Evolutionary conservation across 2,797 vertebrate species (phyloP).

Genomic region (Sparidentex hasta): DNA sequence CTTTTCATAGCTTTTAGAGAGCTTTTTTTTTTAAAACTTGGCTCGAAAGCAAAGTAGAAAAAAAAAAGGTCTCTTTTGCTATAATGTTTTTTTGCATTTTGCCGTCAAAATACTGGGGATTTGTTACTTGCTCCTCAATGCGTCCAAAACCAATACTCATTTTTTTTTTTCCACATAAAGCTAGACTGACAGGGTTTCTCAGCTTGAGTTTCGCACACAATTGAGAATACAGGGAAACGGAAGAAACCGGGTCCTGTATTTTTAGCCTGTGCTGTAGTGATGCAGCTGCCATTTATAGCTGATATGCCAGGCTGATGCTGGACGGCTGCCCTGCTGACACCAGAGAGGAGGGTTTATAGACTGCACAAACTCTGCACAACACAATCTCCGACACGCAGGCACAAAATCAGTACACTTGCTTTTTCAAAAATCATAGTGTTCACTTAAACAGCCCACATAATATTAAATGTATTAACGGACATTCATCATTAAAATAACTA

Average conservation of each 20-base stretch:
- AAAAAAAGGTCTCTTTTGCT: constrained; percentile 49
- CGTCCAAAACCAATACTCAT: constrained; percentile 47
- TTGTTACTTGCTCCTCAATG: constrained; percentile 38
- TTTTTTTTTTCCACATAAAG: constrained; percentile 40
- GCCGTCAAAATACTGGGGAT: constrained; percentile 49
- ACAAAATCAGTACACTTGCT: neutral
- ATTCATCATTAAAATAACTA: constrained; percentile 8
- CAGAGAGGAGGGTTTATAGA: constrained; percentile 51
- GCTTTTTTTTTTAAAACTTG: constrained; percentile 52
- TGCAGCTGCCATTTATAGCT: constrained; percentile 78
- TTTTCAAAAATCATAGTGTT: neutral
- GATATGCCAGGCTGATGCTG: constrained; percentile 60
- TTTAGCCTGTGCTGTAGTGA: constrained; percentile 71
- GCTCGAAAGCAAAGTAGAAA: constrained; percentile 32
- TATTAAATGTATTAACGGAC: neutral
- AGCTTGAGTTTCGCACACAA: constrained; percentile 58
- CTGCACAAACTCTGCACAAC: constrained; percentile 40
- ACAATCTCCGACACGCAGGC: constrained; percentile 7
- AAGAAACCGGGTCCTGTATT: constrained; percentile 67
- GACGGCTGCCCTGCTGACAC: constrained; percentile 63
- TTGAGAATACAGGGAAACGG: constrained; percentile 73
- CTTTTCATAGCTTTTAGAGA: constrained; percentile 78
- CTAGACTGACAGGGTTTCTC: constrained; percentile 21
- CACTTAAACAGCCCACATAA: neutral
- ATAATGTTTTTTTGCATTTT: constrained; percentile 44